phyloP scores from a whole-genome alignment of 2,888 invertebrate genomes.

The Penaeus monodon region DNA sequence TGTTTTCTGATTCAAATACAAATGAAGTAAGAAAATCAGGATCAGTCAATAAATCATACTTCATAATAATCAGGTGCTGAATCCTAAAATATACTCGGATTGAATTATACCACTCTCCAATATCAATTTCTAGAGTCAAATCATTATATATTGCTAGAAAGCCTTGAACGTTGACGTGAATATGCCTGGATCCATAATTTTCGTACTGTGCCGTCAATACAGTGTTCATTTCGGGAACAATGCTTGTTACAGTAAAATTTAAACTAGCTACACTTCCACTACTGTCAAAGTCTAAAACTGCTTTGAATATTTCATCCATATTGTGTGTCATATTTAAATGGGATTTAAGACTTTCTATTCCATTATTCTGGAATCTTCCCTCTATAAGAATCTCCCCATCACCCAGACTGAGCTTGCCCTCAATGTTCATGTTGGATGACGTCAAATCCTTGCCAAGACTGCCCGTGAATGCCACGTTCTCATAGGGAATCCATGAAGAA shows the following conservation, averaged over 20 bases:
- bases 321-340: conserved; percentile 9
- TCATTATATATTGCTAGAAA: no score
- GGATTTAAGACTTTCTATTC: background rate
- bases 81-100: no score
- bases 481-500: conserved; percentile 25
- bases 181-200: no score
- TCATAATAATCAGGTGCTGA: no score
- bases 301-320: background rate
- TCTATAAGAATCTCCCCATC: conserved; percentile 20
- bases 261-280: background rate
- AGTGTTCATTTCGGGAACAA: background rate
- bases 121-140: no score
- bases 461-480: conserved; percentile 25
- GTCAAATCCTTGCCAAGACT: conserved; percentile 2
- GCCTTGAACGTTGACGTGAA: no score
- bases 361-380: conserved; percentile 10
- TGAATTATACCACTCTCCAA: no score
- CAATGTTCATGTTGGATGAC: conserved; percentile 1
- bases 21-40: no score
- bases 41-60: no score
- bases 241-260: conserved; percentile 11
- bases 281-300: background rate
- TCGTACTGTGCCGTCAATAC: no score
- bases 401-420: conserved; percentile 8
- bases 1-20: no score